These are phyloP conservation scores for Cercopithecus mona DNA, from an alignment of 2,113 vertebrate genomes.

Conservation along the genomic window DNA sequence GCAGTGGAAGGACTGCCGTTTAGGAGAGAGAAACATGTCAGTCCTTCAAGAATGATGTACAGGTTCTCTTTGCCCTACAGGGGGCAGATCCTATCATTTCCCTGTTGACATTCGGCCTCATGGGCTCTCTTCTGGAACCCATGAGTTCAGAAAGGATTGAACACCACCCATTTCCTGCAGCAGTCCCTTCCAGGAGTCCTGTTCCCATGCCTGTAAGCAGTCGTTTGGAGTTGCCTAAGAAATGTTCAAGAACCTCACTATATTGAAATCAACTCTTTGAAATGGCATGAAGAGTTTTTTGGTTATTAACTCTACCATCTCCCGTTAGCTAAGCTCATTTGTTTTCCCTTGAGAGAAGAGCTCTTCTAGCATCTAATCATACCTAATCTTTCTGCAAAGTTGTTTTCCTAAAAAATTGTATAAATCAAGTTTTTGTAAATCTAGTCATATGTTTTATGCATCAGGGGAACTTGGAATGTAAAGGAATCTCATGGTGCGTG, in stretches of 20 bases:
- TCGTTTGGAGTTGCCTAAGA: not conserved
- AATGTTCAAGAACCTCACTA: not conserved
- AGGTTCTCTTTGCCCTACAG: not conserved
- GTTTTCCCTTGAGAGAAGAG: slow-evolving; percentile 65
- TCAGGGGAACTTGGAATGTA: slow-evolving; percentile 74
- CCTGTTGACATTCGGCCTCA: not conserved
- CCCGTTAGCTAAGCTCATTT: slow-evolving; percentile 57
- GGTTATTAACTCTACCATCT: slow-evolving; percentile 37
- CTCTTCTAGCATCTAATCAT: slow-evolving; percentile 71
- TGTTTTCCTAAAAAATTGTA: slow-evolving; percentile 67
- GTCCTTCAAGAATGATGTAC: not conserved
- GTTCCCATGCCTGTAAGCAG: not conserved
- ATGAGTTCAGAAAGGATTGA: not conserved
- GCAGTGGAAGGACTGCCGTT: not conserved
- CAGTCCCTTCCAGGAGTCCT: not conserved
- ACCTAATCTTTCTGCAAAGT: slow-evolving; percentile 74
- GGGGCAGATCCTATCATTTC: not conserved
- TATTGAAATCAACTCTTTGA: slow-evolving; percentile 53
- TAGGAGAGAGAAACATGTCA: not conserved
- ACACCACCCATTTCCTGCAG: not conserved
- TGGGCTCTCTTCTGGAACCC: not conserved
- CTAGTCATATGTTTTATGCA: slow-evolving; percentile 80
- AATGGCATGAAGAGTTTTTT: slow-evolving; percentile 11
- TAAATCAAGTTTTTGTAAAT: slow-evolving; percentile 79
- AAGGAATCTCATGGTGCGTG: slow-evolving; percentile 67